Evolutionary conservation across 2,113 vertebrate species (phyloP).

Genomic region (Callocephalon fimbriatum): DNA sequence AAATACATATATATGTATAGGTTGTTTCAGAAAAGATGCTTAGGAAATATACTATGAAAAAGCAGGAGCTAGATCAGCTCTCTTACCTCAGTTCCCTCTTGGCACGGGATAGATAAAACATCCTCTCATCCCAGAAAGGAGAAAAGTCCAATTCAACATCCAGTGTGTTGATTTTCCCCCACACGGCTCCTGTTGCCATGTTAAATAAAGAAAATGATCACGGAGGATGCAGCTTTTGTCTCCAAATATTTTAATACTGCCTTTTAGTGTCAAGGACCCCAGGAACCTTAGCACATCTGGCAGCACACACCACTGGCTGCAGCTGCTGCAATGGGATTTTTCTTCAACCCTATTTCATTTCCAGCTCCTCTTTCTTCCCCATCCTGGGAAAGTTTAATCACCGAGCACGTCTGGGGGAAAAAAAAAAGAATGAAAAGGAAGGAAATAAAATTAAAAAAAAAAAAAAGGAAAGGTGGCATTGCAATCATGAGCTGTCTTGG

Average conservation of each 20-base stretch:
- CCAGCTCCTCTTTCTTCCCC: constrained; percentile 68
- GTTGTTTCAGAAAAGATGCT: constrained; percentile 54
- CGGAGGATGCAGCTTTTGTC: constrained; percentile 80
- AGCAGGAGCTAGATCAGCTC: constrained; percentile 58
- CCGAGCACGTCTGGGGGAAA: background rate
- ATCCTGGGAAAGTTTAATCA: constrained; percentile 79
- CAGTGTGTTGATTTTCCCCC: constrained; percentile 70
- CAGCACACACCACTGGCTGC: constrained; percentile 68
- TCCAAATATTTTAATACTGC: constrained; percentile 75
- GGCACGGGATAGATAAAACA: constrained; percentile 63
- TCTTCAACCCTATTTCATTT: constrained; percentile 68
- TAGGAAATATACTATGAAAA: constrained; percentile 40
- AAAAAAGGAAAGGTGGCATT: constrained; percentile 59
- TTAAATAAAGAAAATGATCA: constrained; percentile 82
- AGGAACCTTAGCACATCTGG: constrained; percentile 78
- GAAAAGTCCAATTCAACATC: constrained; percentile 76
- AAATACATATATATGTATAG: background rate
- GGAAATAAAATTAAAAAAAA: background rate
- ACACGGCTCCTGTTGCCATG: constrained; percentile 75
- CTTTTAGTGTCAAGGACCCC: constrained; percentile 72
- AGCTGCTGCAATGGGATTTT: constrained; percentile 72
- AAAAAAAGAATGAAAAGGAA: background rate
- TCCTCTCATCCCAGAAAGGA: constrained; percentile 74
- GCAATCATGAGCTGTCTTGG: constrained; percentile 58
- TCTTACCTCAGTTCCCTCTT: constrained; percentile 80